A percentile compares a stretch with the other conserved stretches of the same genome.
These are phyloP conservation scores for Saccostrea echinata DNA, from an alignment of 1,140 invertebrate genomes.

Conservation along the genomic window DNA sequence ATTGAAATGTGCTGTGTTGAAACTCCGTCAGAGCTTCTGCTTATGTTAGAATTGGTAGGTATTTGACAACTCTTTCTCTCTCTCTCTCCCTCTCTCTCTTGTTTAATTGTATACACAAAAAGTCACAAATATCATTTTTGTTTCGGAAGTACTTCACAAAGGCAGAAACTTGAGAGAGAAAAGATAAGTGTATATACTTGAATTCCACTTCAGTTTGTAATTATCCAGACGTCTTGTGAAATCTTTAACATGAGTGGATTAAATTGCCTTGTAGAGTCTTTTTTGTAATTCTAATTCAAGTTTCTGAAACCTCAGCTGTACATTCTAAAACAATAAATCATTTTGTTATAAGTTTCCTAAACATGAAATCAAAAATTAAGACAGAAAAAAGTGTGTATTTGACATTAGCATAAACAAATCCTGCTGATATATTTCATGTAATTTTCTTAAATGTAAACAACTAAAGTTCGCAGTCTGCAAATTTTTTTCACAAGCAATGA, in stretches of 20 bases:
- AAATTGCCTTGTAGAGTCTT: no score
- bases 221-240: not conserved
- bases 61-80: not conserved
- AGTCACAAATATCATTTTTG: no score
- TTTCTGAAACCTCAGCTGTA: no score
- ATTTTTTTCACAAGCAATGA: no score
- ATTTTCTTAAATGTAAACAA: not conserved
- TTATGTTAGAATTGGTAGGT: conserved; percentile 71
- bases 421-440: not conserved
- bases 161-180: no score
- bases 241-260: not conserved
- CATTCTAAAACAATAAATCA: no score
- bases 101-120: not conserved
- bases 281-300: no score
- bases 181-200: no score
- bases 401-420: conserved; percentile 5
- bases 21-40: conserved; percentile 64
- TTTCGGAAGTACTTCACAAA: no score
- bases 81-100: conserved; percentile 37
- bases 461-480: no score
- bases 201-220: not conserved
- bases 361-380: not conserved
- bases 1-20: conserved; percentile 70
- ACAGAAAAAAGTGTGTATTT: not conserved
- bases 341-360: no score